phyloP scores from a whole-genome alignment of 2,797 vertebrate genomes.

The Neomorphus geoffroyi region DNA sequence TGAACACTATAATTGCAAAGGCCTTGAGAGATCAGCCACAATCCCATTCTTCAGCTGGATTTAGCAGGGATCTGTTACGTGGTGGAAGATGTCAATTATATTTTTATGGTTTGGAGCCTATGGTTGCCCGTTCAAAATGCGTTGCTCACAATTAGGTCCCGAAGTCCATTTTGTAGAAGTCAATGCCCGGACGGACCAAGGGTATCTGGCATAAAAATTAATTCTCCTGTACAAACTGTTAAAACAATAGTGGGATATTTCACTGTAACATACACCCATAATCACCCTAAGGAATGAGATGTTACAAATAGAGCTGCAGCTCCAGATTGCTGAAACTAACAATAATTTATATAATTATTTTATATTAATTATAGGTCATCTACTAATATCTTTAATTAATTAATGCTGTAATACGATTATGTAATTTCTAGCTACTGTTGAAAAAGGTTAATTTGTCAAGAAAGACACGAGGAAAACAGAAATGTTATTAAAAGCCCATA shows the following conservation, averaged over 20 bases:
- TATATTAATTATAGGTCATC: slow-evolving; percentile 66
- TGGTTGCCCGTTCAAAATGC: background rate
- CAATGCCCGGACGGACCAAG: background rate
- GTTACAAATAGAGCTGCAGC: background rate
- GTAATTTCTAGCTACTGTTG: slow-evolving; percentile 50
- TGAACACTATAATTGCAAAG: accelerated
- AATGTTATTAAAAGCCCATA: slow-evolving; percentile 54
- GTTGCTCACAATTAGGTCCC: background rate
- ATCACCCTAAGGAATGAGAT: slow-evolving; percentile 11
- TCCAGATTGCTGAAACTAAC: slow-evolving; percentile 47
- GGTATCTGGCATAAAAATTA: background rate
- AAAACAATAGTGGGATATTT: background rate
- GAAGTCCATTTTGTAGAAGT: background rate
- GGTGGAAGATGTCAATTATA: background rate
- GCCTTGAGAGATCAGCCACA: background rate
- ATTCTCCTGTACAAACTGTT: background rate
- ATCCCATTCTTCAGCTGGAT: background rate
- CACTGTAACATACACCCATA: background rate
- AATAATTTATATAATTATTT: slow-evolving; percentile 67
- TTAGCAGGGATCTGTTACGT: background rate
- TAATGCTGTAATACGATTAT: slow-evolving; percentile 62
- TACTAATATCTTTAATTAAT: slow-evolving; percentile 74
- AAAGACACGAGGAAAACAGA: slow-evolving; percentile 64
- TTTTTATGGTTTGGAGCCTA: background rate
- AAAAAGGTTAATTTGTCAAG: slow-evolving; percentile 61